Conservation (phyloP, 2,113 vertebrate genomes). For the Oncorhynchus gorbuscha region DNA sequence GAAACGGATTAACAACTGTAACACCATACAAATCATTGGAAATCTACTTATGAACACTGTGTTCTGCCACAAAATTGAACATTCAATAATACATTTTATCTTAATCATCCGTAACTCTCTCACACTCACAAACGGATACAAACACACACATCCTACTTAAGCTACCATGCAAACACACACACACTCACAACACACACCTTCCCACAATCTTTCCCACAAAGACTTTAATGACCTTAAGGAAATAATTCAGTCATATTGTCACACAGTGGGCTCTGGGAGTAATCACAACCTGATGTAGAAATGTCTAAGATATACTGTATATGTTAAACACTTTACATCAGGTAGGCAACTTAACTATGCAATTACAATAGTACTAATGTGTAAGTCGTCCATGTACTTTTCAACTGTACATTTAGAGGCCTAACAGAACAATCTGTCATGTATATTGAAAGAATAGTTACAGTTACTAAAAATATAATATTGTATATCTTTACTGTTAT, state of each 20-base stretch:
- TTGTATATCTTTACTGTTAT: neutral
- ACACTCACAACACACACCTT: slow-evolving; percentile 16
- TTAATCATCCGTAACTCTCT: neutral
- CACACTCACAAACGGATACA: slow-evolving; percentile 12
- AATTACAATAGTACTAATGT: slow-evolving; percentile 6
- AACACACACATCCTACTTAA: neutral
- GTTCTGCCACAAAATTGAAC: neutral
- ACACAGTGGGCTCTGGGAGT: slow-evolving; percentile 26
- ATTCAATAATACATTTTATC: neutral
- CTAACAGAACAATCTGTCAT: too few species aligned
- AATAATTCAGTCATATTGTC: slow-evolving; percentile 38
- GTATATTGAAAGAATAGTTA: too few species aligned
- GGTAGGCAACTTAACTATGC: neutral
- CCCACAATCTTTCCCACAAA: slow-evolving; percentile 11
- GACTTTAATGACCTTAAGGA: slow-evolving; percentile 22
- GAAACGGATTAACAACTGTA: slow-evolving; percentile 1
- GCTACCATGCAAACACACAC: neutral
- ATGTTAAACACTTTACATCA: neutral
- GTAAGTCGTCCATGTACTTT: neutral
- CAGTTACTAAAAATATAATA: too few species aligned
- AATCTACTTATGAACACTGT: neutral
- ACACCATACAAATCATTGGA: neutral
- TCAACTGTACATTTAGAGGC: neutral
- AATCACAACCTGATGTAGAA: slow-evolving; percentile 31
- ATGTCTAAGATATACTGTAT: neutral